Evolutionary conservation across 1,140 invertebrate species (phyloP).

Genomic region (Cyclina sinensis): DNA sequence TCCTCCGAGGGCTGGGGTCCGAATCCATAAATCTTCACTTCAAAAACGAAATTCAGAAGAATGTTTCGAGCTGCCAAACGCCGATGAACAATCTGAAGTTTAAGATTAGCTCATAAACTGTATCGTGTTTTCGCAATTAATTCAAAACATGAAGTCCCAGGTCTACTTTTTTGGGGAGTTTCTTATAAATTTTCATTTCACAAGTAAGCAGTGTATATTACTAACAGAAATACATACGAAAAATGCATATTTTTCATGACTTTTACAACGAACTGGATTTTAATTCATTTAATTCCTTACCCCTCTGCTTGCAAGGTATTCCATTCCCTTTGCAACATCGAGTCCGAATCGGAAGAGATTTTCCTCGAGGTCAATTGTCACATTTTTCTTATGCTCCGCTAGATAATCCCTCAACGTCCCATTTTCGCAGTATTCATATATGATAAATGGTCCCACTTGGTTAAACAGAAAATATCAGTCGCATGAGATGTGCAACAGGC

Average conservation of each 20-base stretch:
- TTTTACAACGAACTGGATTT: too few species aligned
- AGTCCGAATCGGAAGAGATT: slow-evolving; percentile 65
- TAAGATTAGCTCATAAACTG: too few species aligned
- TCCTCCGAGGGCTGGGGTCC: slow-evolving; percentile 58
- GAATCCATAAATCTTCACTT: slow-evolving; percentile 68
- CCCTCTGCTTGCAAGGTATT: slow-evolving; percentile 67
- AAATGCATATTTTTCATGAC: too few species aligned
- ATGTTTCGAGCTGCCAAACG: slow-evolving; percentile 69
- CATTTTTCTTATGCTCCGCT: slow-evolving; percentile 30
- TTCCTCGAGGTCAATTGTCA: slow-evolving; percentile 68
- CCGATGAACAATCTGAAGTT: slow-evolving; percentile 64
- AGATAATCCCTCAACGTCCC: slow-evolving; percentile 69
- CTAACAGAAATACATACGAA: too few species aligned
- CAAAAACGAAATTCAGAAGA: slow-evolving; percentile 55
- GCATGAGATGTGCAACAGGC: too few species aligned
- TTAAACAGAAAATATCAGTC: background rate
- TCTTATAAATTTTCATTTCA: too few species aligned
- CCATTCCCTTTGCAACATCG: slow-evolving; percentile 72
- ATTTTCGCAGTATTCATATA: slow-evolving; percentile 73
- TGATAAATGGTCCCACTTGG: slow-evolving; percentile 71
- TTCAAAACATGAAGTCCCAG: slow-evolving; percentile 18
- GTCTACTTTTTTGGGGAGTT: too few species aligned
- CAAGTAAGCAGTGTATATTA: too few species aligned
- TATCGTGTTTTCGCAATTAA: too few species aligned
- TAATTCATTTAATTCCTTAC: slow-evolving; percentile 45